These are phyloP conservation scores for Harpalus rubripes DNA, from an alignment of 2,888 invertebrate species.

Conservation along the genomic window DNA sequence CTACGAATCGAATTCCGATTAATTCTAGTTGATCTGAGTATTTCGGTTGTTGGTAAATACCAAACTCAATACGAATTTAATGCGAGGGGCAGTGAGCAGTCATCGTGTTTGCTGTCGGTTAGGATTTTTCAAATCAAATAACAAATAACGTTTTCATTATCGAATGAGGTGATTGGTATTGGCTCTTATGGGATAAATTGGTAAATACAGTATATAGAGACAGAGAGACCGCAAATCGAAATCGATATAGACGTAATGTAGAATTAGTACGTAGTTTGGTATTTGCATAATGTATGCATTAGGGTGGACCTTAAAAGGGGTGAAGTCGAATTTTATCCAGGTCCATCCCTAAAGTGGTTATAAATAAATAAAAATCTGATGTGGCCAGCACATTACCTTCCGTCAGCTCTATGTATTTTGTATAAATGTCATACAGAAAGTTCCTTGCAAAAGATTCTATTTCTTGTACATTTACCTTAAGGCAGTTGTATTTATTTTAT, in stretches of 20 bases:
- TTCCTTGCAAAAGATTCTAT: too few species aligned
- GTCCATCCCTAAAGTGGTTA: too few species aligned
- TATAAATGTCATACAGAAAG: too few species aligned
- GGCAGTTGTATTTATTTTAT: too few species aligned
- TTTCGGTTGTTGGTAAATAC: conserved; percentile 25
- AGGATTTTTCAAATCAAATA: conserved; percentile 52
- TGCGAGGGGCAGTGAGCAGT: conserved; percentile 23
- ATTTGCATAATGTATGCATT: not conserved
- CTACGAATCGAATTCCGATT: not conserved
- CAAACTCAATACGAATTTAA: conserved; percentile 24
- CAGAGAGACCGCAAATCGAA: not conserved
- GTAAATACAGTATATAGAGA: not conserved
- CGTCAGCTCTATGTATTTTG: too few species aligned
- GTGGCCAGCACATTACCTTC: too few species aligned
- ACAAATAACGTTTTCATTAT: conserved; percentile 51
- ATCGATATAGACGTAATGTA: not conserved
- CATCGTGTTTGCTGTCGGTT: conserved; percentile 32
- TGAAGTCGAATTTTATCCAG: too few species aligned
- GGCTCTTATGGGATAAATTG: not conserved
- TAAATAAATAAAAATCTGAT: too few species aligned
- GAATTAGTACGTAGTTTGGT: not conserved
- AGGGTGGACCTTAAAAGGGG: too few species aligned
- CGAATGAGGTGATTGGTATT: not conserved
- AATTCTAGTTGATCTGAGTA: not conserved
- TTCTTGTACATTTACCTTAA: too few species aligned